Percentiles rank a stretch among this genome's conserved stretches.
Conservation (phyloP, 2,113 vertebrate species). For the Pavo muticus region DNA sequence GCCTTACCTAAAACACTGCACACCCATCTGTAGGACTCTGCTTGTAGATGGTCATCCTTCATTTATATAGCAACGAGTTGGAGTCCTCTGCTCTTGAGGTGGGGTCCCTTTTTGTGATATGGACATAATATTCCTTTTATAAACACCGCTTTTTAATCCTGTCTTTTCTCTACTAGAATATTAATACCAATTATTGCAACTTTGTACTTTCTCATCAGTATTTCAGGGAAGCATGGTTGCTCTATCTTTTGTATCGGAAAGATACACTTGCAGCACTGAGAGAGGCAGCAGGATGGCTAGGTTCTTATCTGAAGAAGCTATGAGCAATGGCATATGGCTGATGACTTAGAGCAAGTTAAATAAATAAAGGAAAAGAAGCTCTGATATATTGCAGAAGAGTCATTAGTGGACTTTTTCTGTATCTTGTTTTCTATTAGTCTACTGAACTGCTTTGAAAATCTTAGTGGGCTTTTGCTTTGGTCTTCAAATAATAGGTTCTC, state of each 20-base stretch:
- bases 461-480: conserved; percentile 61
- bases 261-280: conserved; percentile 15
- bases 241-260: conserved; percentile 32
- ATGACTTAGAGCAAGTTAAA: conserved; percentile 70
- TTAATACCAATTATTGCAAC: conserved; percentile 16
- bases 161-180: not conserved
- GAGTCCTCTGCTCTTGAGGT: not conserved
- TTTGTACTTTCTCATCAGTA: not conserved
- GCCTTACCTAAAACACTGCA: not conserved
- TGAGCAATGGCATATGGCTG: conserved; percentile 63
- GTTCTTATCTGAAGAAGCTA: conserved; percentile 64
- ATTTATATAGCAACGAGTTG: not conserved
- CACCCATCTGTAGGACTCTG: not conserved
- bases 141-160: not conserved
- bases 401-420: conserved; percentile 61
- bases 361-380: conserved; percentile 71
- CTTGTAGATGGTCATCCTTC: not conserved
- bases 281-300: conserved; percentile 47
- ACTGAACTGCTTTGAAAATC: conserved; percentile 67
- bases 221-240: not conserved
- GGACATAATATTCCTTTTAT: not conserved
- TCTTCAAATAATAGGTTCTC: conserved; percentile 41
- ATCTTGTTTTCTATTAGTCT: conserved; percentile 72
- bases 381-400: conserved; percentile 56
- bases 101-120: not conserved